Evolutionary conservation across 53 echinoderm and acorn worm species (phyloP).

Genomic region (Echinometra lucunter): DNA sequence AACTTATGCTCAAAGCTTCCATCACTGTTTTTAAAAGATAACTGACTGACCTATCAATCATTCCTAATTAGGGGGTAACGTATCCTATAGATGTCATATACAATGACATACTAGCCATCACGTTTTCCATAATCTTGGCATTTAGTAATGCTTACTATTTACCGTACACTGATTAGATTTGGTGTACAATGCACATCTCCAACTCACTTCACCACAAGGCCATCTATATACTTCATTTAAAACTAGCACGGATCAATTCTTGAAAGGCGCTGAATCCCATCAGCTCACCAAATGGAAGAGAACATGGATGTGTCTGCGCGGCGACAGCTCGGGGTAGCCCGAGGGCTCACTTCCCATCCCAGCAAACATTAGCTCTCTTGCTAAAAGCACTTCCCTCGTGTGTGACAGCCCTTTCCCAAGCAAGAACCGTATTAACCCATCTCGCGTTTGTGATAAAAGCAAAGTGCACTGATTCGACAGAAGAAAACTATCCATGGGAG

Average conservation of each 20-base stretch:
- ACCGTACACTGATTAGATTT: neutral
- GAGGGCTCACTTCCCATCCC: constrained; percentile 47
- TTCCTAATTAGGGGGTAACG: neutral
- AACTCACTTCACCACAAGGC: neutral
- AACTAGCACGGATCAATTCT: neutral
- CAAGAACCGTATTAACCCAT: neutral
- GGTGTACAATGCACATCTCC: neutral
- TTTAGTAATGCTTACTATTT: neutral
- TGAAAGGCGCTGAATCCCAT: constrained; percentile 43
- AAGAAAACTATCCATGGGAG: neutral
- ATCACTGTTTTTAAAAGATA: too few relatives aligned
- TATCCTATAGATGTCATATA: neutral
- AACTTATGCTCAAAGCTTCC: too few relatives aligned
- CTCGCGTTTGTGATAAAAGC: neutral
- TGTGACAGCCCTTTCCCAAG: neutral
- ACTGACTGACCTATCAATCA: neutral
- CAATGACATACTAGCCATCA: neutral
- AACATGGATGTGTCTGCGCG: constrained; percentile 30
- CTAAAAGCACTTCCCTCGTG: constrained; percentile 42
- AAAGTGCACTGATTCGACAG: neutral
- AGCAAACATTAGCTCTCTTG: constrained; percentile 49
- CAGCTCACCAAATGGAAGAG: neutral
- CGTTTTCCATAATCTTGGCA: neutral
- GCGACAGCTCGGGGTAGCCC: constrained; percentile 15
- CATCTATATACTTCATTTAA: constrained; percentile 27